Percentiles rank a stretch among this genome's conserved stretches.
phyloP scores from a whole-genome alignment of 2,888 invertebrate species.

The Helleia helle region DNA sequence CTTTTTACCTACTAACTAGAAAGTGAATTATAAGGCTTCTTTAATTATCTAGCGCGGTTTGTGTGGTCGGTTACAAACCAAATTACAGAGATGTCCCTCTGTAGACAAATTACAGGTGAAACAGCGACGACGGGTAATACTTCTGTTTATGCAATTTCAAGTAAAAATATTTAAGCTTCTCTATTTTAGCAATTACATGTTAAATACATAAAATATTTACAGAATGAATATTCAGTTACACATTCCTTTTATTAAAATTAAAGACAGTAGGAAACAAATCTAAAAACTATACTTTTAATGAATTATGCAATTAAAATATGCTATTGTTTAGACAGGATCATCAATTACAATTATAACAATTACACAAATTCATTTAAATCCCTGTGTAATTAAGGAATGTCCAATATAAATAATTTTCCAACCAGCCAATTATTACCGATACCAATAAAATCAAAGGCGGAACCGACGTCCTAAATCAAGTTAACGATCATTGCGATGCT shows the following conservation, averaged over 20 bases:
- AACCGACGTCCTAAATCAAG: constrained; percentile 43
- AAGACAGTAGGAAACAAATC: too few relatives aligned
- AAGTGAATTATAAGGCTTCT: constrained; percentile 43
- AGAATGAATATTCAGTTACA: too few relatives aligned
- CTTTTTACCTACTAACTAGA: constrained; percentile 34
- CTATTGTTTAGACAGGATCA: too few relatives aligned
- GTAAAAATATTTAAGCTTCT: too few relatives aligned
- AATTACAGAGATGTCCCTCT: constrained; percentile 25
- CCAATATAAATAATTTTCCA: constrained; percentile 3
- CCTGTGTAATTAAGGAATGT: neutral
- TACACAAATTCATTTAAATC: neutral
- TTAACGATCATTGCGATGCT: constrained; percentile 37
- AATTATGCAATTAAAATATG: too few relatives aligned
- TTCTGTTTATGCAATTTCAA: too few relatives aligned
- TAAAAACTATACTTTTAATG: too few relatives aligned
- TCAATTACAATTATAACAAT: neutral
- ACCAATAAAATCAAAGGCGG: constrained; percentile 25
- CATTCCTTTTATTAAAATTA: too few relatives aligned
- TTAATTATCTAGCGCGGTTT: constrained; percentile 39
- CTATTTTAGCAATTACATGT: too few relatives aligned
- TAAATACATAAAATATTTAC: too few relatives aligned
- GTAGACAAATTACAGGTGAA: neutral
- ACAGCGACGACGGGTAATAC: neutral
- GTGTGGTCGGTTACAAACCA: constrained; percentile 31
- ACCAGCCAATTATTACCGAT: constrained; percentile 17